phyloP scores from a whole-genome alignment of 2,113 vertebrate species.

The Hemichromis elongatus region DNA sequence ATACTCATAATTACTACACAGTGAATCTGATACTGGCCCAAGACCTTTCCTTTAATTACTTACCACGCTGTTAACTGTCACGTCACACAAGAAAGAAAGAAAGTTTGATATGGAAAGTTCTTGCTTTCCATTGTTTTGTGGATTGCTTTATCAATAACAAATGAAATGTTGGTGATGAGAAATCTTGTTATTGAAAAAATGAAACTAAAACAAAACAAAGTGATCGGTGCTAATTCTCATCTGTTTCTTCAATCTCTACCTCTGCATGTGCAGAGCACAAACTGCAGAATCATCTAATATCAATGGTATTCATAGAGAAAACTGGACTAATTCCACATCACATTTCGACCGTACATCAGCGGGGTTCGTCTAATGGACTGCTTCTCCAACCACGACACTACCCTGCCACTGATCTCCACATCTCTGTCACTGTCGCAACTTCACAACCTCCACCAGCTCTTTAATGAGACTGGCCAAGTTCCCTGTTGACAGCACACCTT shows the following conservation, averaged over 20 bases:
- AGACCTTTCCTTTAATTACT: constrained; percentile 1
- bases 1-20: background rate
- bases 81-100: background rate
- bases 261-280: background rate
- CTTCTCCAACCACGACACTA: constrained; percentile 22
- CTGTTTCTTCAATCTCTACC: background rate
- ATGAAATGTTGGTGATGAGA: background rate
- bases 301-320: background rate
- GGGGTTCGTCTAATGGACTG: constrained; percentile 33
- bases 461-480: constrained; percentile 57
- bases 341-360: constrained; percentile 1
- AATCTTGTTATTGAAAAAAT: background rate
- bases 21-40: background rate
- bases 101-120: background rate
- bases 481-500: constrained; percentile 48
- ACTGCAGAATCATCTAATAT: background rate
- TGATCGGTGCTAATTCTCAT: background rate
- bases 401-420: constrained; percentile 40
- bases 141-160: background rate
- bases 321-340: background rate
- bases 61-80: background rate
- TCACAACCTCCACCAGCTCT: constrained; percentile 46
- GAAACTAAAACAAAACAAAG: background rate
- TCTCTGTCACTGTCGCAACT: constrained; percentile 38
- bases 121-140: background rate